phyloP scores from a whole-genome alignment of 2,888 invertebrate genomes.

The Lapara coniferarum region DNA sequence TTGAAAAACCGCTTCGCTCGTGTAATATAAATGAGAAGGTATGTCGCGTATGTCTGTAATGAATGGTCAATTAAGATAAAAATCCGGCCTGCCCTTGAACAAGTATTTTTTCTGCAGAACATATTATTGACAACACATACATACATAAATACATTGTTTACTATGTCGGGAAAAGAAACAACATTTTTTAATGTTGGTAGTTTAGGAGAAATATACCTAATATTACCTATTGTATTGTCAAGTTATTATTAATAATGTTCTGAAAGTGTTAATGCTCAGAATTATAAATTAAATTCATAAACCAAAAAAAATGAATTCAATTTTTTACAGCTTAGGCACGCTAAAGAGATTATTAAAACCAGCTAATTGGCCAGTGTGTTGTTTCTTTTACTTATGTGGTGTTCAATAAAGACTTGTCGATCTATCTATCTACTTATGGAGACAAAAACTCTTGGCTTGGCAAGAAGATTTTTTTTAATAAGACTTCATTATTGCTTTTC shows the following conservation, averaged over 20 bases:
- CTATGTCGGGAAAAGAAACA: not conserved
- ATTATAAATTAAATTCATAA: no score
- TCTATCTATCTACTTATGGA: no score
- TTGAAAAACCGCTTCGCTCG: slow-evolving; percentile 30
- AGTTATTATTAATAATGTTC: not conserved
- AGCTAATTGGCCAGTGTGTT: no score
- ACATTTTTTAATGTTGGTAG: slow-evolving; percentile 10
- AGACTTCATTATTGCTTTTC: no score
- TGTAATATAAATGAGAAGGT: slow-evolving; percentile 43
- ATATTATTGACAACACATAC: not conserved
- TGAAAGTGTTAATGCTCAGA: not conserved
- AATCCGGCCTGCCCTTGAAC: slow-evolving; percentile 2
- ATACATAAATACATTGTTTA: slow-evolving; percentile 6
- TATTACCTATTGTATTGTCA: not conserved
- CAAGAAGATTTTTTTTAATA: no score
- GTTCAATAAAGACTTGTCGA: no score
- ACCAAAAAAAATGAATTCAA: no score
- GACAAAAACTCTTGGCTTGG: no score
- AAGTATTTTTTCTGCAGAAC: not conserved
- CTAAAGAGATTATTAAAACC: no score
- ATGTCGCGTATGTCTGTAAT: slow-evolving; percentile 31
- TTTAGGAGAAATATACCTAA: not conserved
- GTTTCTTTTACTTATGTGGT: no score
- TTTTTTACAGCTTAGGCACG: no score
- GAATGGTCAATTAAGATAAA: slow-evolving; percentile 7